Evolutionary conservation across 2,888 invertebrate species (phyloP).

Genomic region (Epistrophe grossulariae): DNA sequence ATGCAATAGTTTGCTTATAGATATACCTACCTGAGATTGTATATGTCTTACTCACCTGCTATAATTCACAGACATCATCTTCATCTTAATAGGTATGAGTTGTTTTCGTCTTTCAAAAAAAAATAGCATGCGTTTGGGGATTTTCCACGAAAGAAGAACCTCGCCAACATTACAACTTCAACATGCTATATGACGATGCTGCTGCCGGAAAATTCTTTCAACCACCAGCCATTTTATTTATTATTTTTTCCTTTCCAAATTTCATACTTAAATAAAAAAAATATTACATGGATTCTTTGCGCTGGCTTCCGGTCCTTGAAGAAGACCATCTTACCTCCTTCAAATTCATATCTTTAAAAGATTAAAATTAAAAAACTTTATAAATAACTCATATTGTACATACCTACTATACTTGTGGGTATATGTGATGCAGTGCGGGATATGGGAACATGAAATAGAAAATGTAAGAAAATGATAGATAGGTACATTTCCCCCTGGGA

Average conservation of each 20-base stretch:
- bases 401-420: too few species aligned
- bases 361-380: conserved; percentile 65
- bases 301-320: conserved; percentile 12
- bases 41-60: conserved; percentile 36
- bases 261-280: background rate
- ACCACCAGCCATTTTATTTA: background rate
- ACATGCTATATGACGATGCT: background rate
- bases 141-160: conserved; percentile 20
- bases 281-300: conserved; percentile 7
- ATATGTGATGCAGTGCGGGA: background rate
- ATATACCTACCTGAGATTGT: background rate
- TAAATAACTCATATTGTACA: conserved; percentile 30
- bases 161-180: background rate
- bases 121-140: conserved; percentile 27
- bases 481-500: conserved; percentile 3
- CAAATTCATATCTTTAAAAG: conserved; percentile 27
- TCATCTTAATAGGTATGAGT: conserved; percentile 41
- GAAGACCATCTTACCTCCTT: conserved; percentile 1
- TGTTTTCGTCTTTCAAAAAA: conserved; percentile 54
- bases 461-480: conserved; percentile 4
- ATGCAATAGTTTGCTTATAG: conserved; percentile 20
- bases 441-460: background rate
- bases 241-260: conserved; percentile 9
- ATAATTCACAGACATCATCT: conserved; percentile 62
- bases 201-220: conserved; percentile 13